A percentile compares a stretch with the other conserved stretches of the same genome.
phyloP scores from a whole-genome alignment of 2,888 invertebrate genomes.

The Synanthedon myopaeformis region DNA sequence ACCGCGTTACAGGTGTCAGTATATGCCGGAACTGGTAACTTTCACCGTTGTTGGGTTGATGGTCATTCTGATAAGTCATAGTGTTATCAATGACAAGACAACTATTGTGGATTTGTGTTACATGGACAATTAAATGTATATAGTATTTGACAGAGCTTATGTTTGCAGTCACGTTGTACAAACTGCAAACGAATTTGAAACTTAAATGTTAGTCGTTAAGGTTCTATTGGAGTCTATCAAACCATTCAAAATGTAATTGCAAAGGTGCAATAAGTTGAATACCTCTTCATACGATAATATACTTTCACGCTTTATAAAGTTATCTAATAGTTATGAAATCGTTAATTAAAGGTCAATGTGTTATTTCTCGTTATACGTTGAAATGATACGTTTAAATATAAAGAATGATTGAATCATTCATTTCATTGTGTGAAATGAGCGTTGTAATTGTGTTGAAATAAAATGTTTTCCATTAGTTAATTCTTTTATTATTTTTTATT shows the following conservation, averaged over 20 bases:
- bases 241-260: background rate
- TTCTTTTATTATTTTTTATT: too few species aligned
- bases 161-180: background rate
- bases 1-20: constrained; percentile 35
- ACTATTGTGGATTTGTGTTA: constrained; percentile 20
- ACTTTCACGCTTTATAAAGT: constrained; percentile 39
- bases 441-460: too few species aligned
- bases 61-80: constrained; percentile 29
- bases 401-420: too few species aligned
- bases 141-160: background rate
- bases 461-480: too few species aligned
- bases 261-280: background rate
- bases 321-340: constrained; percentile 39
- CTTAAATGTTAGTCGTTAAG: background rate
- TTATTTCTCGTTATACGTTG: background rate
- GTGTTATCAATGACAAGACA: constrained; percentile 16
- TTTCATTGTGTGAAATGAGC: too few species aligned
- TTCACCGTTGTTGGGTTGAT: constrained; percentile 35
- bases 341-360: constrained; percentile 12
- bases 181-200: background rate
- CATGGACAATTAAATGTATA: constrained; percentile 9
- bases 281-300: constrained; percentile 2
- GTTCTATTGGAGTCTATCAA: background rate
- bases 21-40: constrained; percentile 60
- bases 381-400: too few species aligned